Percentiles rank a stretch among this genome's conserved stretches.
phyloP scores from a whole-genome alignment of 92 coral and sea anemone genomes.

The Epizoanthus stellaris region DNA sequence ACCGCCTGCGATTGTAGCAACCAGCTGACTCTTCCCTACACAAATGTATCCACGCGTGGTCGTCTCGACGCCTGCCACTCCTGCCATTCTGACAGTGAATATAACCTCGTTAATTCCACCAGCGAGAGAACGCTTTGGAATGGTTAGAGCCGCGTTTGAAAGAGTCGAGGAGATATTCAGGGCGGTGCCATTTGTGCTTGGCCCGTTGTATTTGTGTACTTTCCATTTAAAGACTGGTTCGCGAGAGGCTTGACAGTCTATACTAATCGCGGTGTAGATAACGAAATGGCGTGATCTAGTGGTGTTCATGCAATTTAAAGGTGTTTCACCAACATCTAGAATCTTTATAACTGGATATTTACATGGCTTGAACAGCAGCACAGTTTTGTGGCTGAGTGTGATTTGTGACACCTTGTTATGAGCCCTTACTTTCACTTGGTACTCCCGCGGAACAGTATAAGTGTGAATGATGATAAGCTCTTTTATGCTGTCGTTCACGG shows the following conservation, averaged over 20 bases:
- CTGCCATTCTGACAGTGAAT: constrained; percentile 62
- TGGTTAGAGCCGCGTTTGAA: constrained; percentile 47
- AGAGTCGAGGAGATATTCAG: constrained; percentile 45
- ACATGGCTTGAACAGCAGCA: constrained; percentile 54
- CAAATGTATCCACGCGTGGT: constrained; percentile 48
- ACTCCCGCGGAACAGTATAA: constrained; percentile 15
- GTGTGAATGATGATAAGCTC: constrained; percentile 34
- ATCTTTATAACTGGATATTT: constrained; percentile 60
- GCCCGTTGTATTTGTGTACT: constrained; percentile 40
- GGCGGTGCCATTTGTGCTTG: constrained; percentile 7
- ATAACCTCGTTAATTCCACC: constrained; percentile 47
- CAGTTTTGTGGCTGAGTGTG: constrained; percentile 7
- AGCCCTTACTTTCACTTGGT: constrained; percentile 37
- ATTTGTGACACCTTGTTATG: constrained; percentile 59
- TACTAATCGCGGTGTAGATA: constrained; percentile 30
- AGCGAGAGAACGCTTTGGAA: constrained; percentile 63
- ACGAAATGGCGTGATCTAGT: constrained; percentile 40
- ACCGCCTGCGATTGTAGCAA: constrained; percentile 62
- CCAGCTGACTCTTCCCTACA: constrained; percentile 53
- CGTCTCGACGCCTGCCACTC: constrained; percentile 42
- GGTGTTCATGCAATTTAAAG: constrained; percentile 30
- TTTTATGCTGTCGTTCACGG: not conserved
- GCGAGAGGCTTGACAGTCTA: constrained; percentile 70
- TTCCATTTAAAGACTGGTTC: constrained; percentile 65
- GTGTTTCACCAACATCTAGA: constrained; percentile 41